phyloP scores from a whole-genome alignment of 2,797 vertebrate species.

The Amazona ochrocephala region DNA sequence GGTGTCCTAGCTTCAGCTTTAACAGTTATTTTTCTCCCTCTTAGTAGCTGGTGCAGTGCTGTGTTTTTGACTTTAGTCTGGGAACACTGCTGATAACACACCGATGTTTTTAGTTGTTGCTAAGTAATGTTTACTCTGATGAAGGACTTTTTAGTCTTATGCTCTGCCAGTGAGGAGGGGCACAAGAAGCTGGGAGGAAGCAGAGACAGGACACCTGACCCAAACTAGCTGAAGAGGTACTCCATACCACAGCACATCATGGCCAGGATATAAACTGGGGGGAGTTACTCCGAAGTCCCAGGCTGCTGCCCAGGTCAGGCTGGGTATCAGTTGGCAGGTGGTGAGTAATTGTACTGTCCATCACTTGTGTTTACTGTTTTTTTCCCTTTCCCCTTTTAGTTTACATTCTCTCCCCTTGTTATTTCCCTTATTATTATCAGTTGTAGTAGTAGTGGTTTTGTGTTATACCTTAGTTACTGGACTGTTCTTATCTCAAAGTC shows the following conservation, averaged over 20 bases:
- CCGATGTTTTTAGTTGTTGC: not conserved
- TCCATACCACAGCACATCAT: not conserved
- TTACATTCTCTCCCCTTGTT: not conserved
- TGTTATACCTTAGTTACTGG: not conserved
- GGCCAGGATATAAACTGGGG: not conserved
- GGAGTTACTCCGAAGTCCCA: not conserved
- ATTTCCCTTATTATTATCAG: not conserved
- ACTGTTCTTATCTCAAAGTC: not conserved
- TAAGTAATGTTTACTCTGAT: not conserved
- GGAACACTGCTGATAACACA: not conserved
- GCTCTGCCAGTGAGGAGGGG: not conserved
- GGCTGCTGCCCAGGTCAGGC: not conserved
- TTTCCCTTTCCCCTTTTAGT: not conserved
- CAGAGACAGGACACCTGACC: not conserved
- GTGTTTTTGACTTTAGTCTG: not conserved
- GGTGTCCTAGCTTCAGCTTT: not conserved
- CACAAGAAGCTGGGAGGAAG: not conserved
- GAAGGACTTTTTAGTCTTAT: not conserved
- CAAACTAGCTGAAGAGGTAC: not conserved
- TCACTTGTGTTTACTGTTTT: not conserved
- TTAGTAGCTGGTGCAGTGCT: not conserved
- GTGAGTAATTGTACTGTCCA: not conserved
- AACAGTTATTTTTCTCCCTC: not conserved
- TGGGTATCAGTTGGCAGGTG: not conserved
- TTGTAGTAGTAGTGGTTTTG: not conserved